These are phyloP conservation scores for Akabosia matsudoensis DNA, from an alignment of 1,140 invertebrate genomes.

Conservation along the genomic window DNA sequence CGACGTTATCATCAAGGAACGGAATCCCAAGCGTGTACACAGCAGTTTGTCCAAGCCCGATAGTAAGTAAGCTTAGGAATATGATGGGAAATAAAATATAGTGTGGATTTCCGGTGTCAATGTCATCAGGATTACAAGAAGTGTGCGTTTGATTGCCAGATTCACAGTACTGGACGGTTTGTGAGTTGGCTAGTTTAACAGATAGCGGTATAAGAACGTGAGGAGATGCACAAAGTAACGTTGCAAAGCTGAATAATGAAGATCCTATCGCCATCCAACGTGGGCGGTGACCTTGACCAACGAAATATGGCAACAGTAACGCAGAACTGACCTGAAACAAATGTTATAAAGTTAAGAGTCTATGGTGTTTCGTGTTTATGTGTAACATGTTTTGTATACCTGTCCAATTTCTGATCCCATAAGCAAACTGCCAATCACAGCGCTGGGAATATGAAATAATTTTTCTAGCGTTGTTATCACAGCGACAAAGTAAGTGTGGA, in stretches of 20 bases:
- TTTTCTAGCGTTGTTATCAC: constrained; percentile 97
- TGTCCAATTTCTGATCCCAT: constrained; percentile 93
- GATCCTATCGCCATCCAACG: constrained; percentile 44
- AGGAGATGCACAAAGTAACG: constrained; percentile 43
- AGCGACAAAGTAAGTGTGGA: constrained; percentile 91
- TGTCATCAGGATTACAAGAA: background rate
- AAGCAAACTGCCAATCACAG: constrained; percentile 88
- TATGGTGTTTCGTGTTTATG: background rate
- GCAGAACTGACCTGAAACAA: constrained; percentile 59
- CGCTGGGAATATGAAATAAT: constrained; percentile 90
- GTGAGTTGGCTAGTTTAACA: background rate
- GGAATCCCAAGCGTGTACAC: constrained; percentile 69
- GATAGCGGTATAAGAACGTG: constrained; percentile 40
- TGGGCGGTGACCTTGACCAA: constrained; percentile 83
- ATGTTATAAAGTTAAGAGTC: background rate
- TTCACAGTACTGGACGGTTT: background rate
- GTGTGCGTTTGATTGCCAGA: background rate
- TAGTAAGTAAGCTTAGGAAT: constrained; percentile 78
- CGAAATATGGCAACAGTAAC: constrained; percentile 86
- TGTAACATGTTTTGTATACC: constrained; percentile 59
- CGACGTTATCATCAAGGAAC: constrained; percentile 90
- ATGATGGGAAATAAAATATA: constrained; percentile 66
- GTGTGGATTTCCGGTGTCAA: background rate
- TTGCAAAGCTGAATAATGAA: constrained; percentile 39
- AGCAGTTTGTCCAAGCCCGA: constrained; percentile 88